Conservation (phyloP, 2,797 vertebrate species). For the Hippopotamyrus pictus region DNA sequence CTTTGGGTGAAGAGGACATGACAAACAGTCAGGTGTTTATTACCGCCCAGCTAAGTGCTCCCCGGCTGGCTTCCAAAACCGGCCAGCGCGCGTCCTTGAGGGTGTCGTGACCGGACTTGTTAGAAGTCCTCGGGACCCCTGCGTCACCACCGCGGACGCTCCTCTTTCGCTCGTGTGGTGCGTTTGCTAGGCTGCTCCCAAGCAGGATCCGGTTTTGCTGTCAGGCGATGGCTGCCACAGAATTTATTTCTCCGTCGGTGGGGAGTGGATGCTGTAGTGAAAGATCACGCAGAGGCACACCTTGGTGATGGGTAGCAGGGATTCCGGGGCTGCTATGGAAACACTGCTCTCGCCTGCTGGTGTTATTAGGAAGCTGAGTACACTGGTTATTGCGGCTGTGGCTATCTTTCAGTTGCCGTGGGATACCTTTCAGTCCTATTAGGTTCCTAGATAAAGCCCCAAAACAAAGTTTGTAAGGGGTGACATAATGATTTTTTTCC, state of each 20-base stretch:
- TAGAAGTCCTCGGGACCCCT: background rate
- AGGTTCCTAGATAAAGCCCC: background rate
- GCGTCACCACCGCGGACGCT: background rate
- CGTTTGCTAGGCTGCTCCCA: background rate
- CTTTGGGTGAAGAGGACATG: conserved; percentile 67
- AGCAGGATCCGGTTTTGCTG: background rate
- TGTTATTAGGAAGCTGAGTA: background rate
- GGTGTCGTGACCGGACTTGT: conserved; percentile 16
- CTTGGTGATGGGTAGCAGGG: background rate
- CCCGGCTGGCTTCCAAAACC: conserved; percentile 51
- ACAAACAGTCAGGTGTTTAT: conserved; percentile 63
- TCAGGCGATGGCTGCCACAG: background rate
- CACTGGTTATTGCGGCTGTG: background rate
- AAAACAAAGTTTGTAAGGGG: background rate
- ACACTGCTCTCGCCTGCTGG: conserved; percentile 38
- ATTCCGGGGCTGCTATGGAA: background rate
- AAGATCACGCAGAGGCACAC: background rate
- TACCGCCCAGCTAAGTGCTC: conserved; percentile 54
- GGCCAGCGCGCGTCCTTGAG: conserved; percentile 61
- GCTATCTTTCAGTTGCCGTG: conserved; percentile 9
- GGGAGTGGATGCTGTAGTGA: background rate
- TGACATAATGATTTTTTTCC: background rate
- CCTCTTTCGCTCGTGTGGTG: background rate
- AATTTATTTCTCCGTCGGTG: background rate
- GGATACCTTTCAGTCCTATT: background rate